These are phyloP conservation scores for Eucidaris tribuloides DNA, from an alignment of 35 echinoderm and acorn worm genomes.

Conservation along the genomic window DNA sequence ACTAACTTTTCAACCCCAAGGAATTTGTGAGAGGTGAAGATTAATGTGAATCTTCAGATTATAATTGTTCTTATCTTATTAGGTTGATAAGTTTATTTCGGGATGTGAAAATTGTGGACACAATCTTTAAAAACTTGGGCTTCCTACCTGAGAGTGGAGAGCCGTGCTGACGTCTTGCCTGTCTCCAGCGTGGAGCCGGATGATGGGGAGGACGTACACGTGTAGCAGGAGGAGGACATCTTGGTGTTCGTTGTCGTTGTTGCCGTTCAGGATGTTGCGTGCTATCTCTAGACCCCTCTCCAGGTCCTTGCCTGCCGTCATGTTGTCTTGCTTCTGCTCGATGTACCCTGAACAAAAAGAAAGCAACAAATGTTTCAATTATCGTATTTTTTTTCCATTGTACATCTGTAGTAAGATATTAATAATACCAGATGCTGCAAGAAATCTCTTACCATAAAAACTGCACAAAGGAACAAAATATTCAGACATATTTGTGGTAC, in stretches of 20 bases:
- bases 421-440: neutral
- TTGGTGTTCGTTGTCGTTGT: conserved; percentile 40
- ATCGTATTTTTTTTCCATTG: neutral
- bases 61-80: too few species aligned
- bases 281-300: conserved; percentile 58
- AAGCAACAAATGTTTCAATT: neutral
- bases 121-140: too few species aligned
- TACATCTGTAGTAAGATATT: neutral
- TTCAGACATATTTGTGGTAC: neutral
- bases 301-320: conserved; percentile 43
- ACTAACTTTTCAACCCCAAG: too few species aligned
- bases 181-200: conserved; percentile 53
- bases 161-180: conserved; percentile 40
- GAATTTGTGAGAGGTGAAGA: too few species aligned
- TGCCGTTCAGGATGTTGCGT: conserved; percentile 34
- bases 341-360: neutral
- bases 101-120: too few species aligned
- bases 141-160: conserved; percentile 38
- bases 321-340: conserved; percentile 5
- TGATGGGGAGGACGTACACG: conserved; percentile 78
- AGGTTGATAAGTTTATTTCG: too few species aligned
- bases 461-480: neutral
- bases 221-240: conserved; percentile 64
- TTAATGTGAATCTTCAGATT: too few species aligned
- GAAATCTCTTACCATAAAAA: neutral